Conservation (phyloP, 2,113 vertebrate species). For the Saccopteryx bilineata region DNA sequence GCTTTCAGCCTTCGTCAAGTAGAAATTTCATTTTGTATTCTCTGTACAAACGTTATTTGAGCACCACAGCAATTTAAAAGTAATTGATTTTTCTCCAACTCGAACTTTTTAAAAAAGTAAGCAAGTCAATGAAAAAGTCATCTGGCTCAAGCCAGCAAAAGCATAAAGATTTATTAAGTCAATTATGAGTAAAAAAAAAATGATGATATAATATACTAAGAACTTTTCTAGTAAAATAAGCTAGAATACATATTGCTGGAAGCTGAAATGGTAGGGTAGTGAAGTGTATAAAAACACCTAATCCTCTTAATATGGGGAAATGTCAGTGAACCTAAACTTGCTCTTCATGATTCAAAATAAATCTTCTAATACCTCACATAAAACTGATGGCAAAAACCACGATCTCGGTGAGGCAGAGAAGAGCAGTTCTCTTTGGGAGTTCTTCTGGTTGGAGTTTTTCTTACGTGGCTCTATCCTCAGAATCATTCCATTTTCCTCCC, state of each 20-base stretch:
- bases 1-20: conserved; percentile 17
- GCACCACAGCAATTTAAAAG: conserved; percentile 27
- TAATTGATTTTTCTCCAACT: conserved; percentile 58
- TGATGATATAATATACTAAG: background rate
- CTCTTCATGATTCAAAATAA: background rate
- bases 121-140: conserved; percentile 5
- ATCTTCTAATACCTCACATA: background rate
- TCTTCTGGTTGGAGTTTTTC: background rate
- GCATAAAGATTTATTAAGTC: conserved; percentile 45
- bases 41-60: conserved; percentile 44
- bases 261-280: background rate
- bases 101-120: background rate
- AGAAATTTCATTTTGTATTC: conserved; percentile 61
- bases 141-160: conserved; percentile 25
- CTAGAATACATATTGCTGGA: background rate
- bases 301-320: background rate
- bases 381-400: background rate
- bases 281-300: background rate
- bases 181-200: conserved; percentile 18
- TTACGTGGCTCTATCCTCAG: background rate
- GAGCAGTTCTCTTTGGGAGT: background rate
- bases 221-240: conserved; percentile 21
- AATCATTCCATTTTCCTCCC: background rate
- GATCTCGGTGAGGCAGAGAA: background rate
- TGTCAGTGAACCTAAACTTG: background rate